Base-by-base conservation (phyloP, 2,113 vertebrate genomes). In the Gymnorhina tibicen region DNA sequence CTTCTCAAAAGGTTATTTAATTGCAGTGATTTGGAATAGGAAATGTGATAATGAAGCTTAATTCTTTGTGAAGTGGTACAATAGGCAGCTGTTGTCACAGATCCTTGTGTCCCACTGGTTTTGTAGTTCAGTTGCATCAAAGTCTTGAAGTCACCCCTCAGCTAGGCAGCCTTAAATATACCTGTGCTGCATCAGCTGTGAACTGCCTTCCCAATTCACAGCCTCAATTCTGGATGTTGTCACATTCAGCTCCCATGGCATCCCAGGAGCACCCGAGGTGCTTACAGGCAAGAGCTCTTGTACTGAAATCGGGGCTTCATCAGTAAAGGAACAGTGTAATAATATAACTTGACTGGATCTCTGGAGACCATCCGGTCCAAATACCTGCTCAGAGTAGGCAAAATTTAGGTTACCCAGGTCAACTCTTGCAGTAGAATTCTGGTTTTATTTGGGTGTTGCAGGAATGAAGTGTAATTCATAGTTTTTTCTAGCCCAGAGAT, bases 11-110 rank as follows among this genome's bases (percentile, higher is more conserved):
- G 23, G 35, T 94, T 68, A 68, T 33, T 82, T 89, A 44, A 46
- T 78, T 78, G 78, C 74, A 68, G 70, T 66, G 44, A 39, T 72
- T 76, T 79, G 32, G 64, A 85, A n/a, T 49, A 52, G 67, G 49
- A 76, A 91, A 73, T 72, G 50, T 81, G 81, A 60, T 93, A 87
- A 89, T 32, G 72, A 92, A 91, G 52, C 39, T 89, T 87, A 81
- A 85, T 85, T 85, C 9, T 59, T 82, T 66, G 35, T 85, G 66
- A 79, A 75, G 35, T 28, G 49, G 12, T 70, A 53, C 14, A 39
- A 22, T 42, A 50, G 69, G 33, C 33, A 94, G 81, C 73, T 93
- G 46, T 24, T 84, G 42, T 35, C 33, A 46, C 37, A 70, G 59
- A 44, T 81, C 68, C 39, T 37, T 27, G 35, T 77, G 66, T 66